Evolutionary conservation across 2,888 invertebrate genomes (phyloP), one percentile per base, ranked within the genome.

Genomic region (Galeruca laticollis): DNA sequence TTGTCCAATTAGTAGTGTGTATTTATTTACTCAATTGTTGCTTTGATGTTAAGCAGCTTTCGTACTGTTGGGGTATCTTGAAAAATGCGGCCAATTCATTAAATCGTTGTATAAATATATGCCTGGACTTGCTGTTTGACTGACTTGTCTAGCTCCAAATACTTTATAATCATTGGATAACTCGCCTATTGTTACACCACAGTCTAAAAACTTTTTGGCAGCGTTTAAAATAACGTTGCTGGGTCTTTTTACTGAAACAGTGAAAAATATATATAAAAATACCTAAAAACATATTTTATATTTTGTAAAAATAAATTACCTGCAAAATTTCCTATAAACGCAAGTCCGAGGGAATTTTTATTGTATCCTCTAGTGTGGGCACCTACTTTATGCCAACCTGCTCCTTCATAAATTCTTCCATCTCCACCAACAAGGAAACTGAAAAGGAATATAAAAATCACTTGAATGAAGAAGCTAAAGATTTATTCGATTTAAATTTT

Each of bases 401-500:
- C 85, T 8, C 89, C 90, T 82, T 90, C 90, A 69, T 90, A 91
- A 18, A 90, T 83, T 67, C 86, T 87, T 0, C 90, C 90, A 78
- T 89, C 89, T 1, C 88, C 88, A 1, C 89, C 89, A 60, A 90
- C 85, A 62, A 90, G 64, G 77, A 90, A 90, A 70, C 90, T 90
- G 64, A 49, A 72, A 74, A 21, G 20, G 40, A 10, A 43, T 26
- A 26, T 6, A 26, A 26, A 26, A 26, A 5, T 26, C 26, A 26
- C 6, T 26, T 26, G 3, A 26, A 5, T 1, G 26, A 26, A 5
- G 26, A 3, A 26, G 26, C 26, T 26, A 26, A 26, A 26, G 6
- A 26, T 26, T n/a, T 26, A 26, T 26, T 26, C 26, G 3, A 26
- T 26, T 5, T 3, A 26, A 26, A 6, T 26, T 26, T 26, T 6